Percentiles rank a stretch among this genome's conserved stretches.
Evolutionary conservation across 2,797 vertebrate genomes (phyloP).

Genomic region (Hemitrygon akajei): DNA sequence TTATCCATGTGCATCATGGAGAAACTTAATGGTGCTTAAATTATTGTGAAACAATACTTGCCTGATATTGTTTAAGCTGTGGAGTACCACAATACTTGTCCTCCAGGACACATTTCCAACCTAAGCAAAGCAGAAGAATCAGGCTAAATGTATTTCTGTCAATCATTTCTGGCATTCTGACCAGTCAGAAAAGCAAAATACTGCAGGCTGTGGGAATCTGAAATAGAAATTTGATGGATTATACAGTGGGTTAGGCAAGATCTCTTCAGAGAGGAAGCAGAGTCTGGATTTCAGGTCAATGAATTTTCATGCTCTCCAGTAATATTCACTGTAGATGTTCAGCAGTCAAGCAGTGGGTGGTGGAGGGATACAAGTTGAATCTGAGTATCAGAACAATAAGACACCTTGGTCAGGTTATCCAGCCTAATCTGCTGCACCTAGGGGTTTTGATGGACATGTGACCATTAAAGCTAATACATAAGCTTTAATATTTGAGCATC

Average conservation of each 20-base stretch:
- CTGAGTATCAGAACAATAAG: neutral
- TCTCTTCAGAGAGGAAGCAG: too few relatives aligned
- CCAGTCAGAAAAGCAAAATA: neutral
- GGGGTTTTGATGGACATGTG: too few relatives aligned
- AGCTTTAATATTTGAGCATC: neutral
- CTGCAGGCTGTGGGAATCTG: too few relatives aligned
- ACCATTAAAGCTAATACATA: too few relatives aligned
- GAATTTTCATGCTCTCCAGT: neutral
- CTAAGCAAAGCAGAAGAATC: neutral
- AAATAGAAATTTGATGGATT: too few relatives aligned
- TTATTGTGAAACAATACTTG: too few relatives aligned
- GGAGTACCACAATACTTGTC: too few relatives aligned
- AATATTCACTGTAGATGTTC: neutral
- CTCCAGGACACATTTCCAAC: neutral
- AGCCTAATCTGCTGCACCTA: neutral
- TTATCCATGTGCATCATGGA: too few relatives aligned
- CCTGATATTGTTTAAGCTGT: too few relatives aligned
- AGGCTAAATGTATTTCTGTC: neutral
- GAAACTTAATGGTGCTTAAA: too few relatives aligned
- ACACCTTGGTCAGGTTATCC: neutral
- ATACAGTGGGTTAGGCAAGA: too few relatives aligned
- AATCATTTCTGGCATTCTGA: neutral
- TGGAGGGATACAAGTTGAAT: neutral
- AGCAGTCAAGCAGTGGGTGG: neutral
- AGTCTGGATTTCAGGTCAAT: too few relatives aligned